Evolutionary conservation across 1,140 invertebrate genomes (phyloP).

Genomic region (Nomia melanderi): DNA sequence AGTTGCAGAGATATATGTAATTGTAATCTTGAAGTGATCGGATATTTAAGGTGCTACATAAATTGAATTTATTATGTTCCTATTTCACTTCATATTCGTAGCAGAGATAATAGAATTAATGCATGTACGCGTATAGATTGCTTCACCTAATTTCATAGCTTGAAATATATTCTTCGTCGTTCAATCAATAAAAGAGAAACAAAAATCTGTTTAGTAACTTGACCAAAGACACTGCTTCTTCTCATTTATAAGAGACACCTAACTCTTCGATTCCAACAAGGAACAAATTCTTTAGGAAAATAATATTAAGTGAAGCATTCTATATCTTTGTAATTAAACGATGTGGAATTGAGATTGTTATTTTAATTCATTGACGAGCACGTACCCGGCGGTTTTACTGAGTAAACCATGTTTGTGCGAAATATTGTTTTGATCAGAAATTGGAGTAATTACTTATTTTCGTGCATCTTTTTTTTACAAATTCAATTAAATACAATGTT

Average conservation of each 20-base stretch:
- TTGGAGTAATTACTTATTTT: not conserved
- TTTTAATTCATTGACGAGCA: not conserved
- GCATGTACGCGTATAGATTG: not conserved
- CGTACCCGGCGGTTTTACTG: not conserved
- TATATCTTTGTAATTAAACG: not conserved
- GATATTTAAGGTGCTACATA: constrained; percentile 4
- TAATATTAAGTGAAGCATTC: not conserved
- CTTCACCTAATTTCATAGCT: not conserved
- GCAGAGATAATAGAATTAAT: not conserved
- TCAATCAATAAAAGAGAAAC: not conserved
- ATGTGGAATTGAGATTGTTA: not conserved
- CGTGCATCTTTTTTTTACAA: not conserved
- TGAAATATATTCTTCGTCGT: not conserved
- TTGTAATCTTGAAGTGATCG: not conserved
- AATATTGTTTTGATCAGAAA: not conserved
- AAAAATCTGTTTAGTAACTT: not conserved
- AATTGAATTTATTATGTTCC: not conserved
- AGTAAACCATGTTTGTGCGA: not conserved
- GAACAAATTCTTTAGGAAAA: not conserved
- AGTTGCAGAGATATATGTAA: not conserved
- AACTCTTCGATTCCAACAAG: too few relatives aligned
- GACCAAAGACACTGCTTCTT: not conserved
- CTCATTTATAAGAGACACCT: not conserved
- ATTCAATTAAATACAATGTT: not conserved
- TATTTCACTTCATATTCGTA: not conserved